These are phyloP conservation scores for Lithobates sylvaticus DNA, from an alignment of 2,797 vertebrate genomes.

Conservation along the genomic window DNA sequence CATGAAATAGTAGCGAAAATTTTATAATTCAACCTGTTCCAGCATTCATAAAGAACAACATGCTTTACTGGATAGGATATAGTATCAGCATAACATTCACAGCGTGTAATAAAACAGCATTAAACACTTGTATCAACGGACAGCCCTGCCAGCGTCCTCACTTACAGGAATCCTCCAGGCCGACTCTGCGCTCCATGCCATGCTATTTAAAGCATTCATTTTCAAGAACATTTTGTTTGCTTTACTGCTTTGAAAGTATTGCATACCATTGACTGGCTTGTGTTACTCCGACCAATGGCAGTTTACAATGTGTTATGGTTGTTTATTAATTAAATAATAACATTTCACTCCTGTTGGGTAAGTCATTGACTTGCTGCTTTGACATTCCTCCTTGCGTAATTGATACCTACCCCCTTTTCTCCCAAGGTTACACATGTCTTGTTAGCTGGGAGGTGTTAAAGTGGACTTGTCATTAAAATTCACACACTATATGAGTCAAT, in stretches of 20 bases:
- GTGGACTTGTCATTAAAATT: not conserved
- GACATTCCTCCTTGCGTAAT: not conserved
- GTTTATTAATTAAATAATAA: slow-evolving; percentile 3
- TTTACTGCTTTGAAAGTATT: slow-evolving; percentile 22
- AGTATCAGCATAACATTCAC: slow-evolving; percentile 19
- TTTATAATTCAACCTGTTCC: not conserved
- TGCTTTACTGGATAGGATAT: not conserved
- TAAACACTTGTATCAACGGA: slow-evolving; percentile 3
- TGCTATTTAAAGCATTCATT: slow-evolving; percentile 41
- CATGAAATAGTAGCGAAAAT: not conserved
- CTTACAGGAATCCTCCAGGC: slow-evolving; percentile 22
- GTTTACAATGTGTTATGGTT: slow-evolving; percentile 23
- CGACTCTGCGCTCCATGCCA: not conserved
- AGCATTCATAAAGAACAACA: not conserved
- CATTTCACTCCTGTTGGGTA: slow-evolving; percentile 24
- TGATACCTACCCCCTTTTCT: not conserved
- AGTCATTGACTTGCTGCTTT: not conserved
- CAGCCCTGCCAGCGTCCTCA: slow-evolving; percentile 1
- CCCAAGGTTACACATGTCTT: not conserved
- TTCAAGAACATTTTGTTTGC: slow-evolving; percentile 53
- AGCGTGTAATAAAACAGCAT: slow-evolving; percentile 9
- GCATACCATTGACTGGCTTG: slow-evolving; percentile 26
- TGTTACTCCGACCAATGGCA: slow-evolving; percentile 19
- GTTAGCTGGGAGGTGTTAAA: not conserved
- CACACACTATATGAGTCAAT: no score